phyloP scores from a whole-genome alignment of 2,797 vertebrate genomes.

The Artibeus jamaicensis region DNA sequence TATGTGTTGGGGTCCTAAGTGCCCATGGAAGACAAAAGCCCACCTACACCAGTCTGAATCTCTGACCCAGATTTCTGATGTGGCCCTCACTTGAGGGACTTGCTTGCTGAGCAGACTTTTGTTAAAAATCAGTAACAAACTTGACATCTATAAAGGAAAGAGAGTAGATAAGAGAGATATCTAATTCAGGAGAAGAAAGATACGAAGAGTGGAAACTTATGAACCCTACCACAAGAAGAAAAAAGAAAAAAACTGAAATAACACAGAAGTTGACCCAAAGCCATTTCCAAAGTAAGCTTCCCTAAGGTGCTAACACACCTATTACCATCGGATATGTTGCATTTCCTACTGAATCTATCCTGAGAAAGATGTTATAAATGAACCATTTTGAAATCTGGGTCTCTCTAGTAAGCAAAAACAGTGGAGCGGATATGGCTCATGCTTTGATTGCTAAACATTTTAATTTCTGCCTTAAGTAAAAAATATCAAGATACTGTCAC shows the following conservation, averaged over 20 bases:
- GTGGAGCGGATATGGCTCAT: background rate
- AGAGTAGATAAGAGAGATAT: background rate
- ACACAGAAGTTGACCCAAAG: background rate
- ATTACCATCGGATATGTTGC: background rate
- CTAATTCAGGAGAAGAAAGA: conserved; percentile 3
- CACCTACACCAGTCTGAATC: conserved; percentile 58
- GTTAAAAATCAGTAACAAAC: conserved; percentile 18
- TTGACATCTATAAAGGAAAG: conserved; percentile 19
- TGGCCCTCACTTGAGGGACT: conserved; percentile 54
- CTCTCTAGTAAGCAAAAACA: background rate
- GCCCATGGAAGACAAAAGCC: conserved; percentile 53
- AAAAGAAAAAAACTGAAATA: background rate
- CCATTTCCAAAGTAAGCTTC: background rate
- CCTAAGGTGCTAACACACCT: background rate
- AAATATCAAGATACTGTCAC: background rate
- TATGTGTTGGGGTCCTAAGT: conserved; percentile 23
- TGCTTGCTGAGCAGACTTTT: conserved; percentile 64
- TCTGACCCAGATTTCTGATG: conserved; percentile 55
- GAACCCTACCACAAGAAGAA: background rate
- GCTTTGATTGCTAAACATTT: background rate
- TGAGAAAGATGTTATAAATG: background rate
- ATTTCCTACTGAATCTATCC: background rate
- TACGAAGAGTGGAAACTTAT: background rate
- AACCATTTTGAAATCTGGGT: background rate
- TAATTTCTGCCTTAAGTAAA: background rate